Evolutionary conservation across 2,113 vertebrate species (phyloP), one percentile per base, ranked within the genome.

Genomic region (Cinclus cinclus): DNA sequence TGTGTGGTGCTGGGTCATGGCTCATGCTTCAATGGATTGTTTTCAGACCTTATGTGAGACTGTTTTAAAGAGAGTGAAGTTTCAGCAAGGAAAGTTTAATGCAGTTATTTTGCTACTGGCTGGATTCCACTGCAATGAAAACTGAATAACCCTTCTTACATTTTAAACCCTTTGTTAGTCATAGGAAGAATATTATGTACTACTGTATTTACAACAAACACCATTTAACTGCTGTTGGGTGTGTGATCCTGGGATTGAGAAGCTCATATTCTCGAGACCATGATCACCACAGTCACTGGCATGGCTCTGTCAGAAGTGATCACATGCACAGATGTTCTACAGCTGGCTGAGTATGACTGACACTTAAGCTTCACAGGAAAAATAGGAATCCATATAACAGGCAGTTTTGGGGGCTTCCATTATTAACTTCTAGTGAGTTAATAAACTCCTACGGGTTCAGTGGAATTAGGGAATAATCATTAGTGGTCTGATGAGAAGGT

Each of bases 271-370:
- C 16, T 68, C 1, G 1, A 56, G 69, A 46, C 15, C 12, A 2
- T 37, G 67, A 10, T 42, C 14, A 27, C 30, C 27, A 27, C 12
- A 35, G 58, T 79, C 52, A 21, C 23, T 53, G 47, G 18, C 9
- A 6, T 6, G 46, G 15, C 42, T 78, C 27, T 67, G 24, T 63
- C 33, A 63, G 56, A 55, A 37, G 41, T n/a, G 35, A 35, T 31
- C n/a, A 27, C 24, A 0, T 9, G 13, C 23, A 10, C 6, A 3
- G 1, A 0, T 74, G 31, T 41, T 82, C 53, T 44, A 5, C 7
- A 44, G 21, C 22, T 85, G 53, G 19, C 6, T 63, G 50, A 47
- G 16, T 60, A 31, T 22, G 52, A 39, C 12, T 64, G 69, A 30
- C 20, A 13, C 23, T 50, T 2, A 39, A 55, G 35, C 37, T 47